Evolutionary conservation across 2,113 vertebrate species (phyloP).

Genomic region (Tachycineta bicolor): DNA sequence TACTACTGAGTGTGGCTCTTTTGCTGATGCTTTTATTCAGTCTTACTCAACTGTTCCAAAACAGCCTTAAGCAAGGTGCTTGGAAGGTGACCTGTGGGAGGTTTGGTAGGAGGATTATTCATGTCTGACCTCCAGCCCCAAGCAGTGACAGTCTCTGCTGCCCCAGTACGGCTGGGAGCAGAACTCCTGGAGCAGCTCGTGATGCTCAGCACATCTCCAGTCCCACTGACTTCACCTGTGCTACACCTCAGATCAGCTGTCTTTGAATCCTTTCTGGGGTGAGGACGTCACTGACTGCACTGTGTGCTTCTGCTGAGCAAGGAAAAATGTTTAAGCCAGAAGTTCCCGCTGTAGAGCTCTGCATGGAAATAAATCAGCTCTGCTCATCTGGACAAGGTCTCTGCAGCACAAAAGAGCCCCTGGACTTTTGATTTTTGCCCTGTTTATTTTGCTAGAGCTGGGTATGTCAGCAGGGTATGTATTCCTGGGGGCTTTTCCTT

Average conservation of each 20-base stretch:
- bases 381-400: background rate
- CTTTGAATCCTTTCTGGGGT: background rate
- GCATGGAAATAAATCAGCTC: background rate
- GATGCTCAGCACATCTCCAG: background rate
- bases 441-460: background rate
- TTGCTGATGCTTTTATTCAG: background rate
- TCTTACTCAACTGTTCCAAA: background rate
- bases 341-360: background rate
- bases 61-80: background rate
- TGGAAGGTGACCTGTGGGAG: background rate
- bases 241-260: background rate
- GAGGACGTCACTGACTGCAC: background rate
- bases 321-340: background rate
- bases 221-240: background rate
- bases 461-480: background rate
- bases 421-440: background rate
- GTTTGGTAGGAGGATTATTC: background rate
- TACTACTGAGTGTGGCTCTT: background rate
- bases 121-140: background rate
- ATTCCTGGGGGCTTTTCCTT: background rate
- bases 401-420: background rate
- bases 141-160: background rate
- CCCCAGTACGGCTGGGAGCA: background rate
- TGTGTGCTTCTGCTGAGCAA: background rate
- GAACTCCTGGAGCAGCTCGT: background rate